Conservation (phyloP, 2,113 vertebrate species). For the Paramormyrops kingsleyae region DNA sequence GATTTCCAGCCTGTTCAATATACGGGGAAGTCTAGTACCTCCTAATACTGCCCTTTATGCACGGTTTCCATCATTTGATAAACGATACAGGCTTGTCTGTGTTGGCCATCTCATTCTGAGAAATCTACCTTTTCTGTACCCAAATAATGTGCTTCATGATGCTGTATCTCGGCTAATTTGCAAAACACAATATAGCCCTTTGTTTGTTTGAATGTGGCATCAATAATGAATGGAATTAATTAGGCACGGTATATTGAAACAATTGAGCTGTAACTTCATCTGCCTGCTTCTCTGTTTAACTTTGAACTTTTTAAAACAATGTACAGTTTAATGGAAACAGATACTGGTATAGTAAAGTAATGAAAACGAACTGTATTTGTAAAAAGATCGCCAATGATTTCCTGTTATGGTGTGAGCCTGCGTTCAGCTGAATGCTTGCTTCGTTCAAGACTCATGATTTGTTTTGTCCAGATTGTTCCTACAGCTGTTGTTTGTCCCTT, state of each 20-base stretch:
- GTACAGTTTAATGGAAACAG: background rate
- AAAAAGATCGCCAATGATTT: background rate
- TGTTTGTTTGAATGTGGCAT: conserved; percentile 4
- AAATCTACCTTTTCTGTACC: background rate
- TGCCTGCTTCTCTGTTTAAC: background rate
- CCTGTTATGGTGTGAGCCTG: background rate
- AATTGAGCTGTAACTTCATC: conserved; percentile 5
- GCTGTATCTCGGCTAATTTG: background rate
- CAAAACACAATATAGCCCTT: background rate
- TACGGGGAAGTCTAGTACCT: background rate
- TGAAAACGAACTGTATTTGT: background rate
- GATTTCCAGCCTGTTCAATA: background rate
- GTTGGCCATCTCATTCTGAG: background rate
- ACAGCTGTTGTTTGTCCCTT: conserved; percentile 3
- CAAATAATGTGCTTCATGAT: background rate
- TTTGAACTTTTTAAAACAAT: conserved; percentile 1
- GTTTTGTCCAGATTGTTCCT: conserved; percentile 1
- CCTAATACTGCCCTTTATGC: background rate
- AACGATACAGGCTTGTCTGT: background rate
- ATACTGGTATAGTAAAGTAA: background rate
- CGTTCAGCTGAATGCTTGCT: background rate
- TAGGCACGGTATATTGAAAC: background rate
- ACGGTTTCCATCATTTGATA: background rate
- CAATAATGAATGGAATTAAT: conserved; percentile 7
- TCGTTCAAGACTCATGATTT: background rate